Conservation (phyloP, 2,797 vertebrate species). For the Channallabes apus region DNA sequence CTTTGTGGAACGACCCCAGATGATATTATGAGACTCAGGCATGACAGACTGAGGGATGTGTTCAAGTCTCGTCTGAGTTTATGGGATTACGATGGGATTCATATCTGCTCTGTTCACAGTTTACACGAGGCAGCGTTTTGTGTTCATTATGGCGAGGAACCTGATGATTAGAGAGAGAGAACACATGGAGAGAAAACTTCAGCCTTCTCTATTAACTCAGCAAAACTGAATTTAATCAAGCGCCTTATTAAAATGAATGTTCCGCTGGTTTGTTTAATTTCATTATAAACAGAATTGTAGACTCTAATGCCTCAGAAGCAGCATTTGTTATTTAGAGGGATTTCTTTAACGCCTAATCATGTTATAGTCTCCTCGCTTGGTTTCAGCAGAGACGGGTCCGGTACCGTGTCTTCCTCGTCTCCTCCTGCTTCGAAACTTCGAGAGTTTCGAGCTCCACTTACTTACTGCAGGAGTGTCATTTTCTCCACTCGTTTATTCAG, state of each 20-base stretch:
- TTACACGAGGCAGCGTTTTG: not conserved
- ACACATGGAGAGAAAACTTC: not conserved
- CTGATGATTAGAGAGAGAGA: constrained; percentile 1
- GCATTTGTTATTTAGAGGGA: not conserved
- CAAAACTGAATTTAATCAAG: constrained; percentile 14
- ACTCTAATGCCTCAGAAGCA: not conserved
- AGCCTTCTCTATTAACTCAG: constrained; percentile 2
- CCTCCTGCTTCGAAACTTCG: constrained; percentile 6
- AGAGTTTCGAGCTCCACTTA: not conserved
- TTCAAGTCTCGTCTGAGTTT: not conserved
- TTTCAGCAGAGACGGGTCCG: not conserved
- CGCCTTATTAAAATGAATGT: not conserved
- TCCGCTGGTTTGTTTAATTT: not conserved
- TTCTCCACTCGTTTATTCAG: not conserved
- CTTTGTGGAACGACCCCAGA: not conserved
- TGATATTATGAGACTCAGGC: not conserved
- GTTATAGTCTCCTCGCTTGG: not conserved
- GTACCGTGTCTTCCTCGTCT: not conserved
- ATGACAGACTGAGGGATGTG: not conserved
- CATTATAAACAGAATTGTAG: constrained; percentile 3
- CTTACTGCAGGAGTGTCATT: not conserved
- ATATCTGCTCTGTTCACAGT: constrained; percentile 8
- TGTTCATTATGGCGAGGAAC: constrained; percentile 4
- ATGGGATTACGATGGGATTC: constrained; percentile 2
- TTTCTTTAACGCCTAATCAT: not conserved